Conservation (phyloP, 2,113 vertebrate species). For the Egretta garzetta region DNA sequence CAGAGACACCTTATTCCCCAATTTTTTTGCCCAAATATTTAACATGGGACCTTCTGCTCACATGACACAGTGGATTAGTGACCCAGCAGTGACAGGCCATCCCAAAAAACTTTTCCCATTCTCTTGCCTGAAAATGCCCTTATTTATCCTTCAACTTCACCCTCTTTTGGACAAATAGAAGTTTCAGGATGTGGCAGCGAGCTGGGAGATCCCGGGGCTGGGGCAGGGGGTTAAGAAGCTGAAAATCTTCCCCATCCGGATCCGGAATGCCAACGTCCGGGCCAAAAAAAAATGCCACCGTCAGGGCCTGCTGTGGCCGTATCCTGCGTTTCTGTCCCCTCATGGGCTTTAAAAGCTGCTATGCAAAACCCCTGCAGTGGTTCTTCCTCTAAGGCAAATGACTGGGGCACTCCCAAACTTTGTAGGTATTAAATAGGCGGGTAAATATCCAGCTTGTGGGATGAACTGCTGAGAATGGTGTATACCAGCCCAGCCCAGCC, state of each 20-base stretch:
- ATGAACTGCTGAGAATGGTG: background rate
- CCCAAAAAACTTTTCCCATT: background rate
- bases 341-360: background rate
- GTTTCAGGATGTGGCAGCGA: background rate
- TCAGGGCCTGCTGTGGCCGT: fast-evolving
- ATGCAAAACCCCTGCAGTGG: background rate
- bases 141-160: background rate
- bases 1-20: background rate
- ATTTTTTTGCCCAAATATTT: background rate
- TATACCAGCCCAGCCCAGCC: background rate
- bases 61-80: background rate
- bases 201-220: fast-evolving
- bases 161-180: background rate
- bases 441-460: background rate
- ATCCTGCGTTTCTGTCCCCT: background rate
- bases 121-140: background rate
- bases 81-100: background rate
- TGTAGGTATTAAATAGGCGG: background rate
- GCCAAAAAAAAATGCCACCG: background rate
- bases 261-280: background rate
- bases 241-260: background rate
- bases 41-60: background rate
- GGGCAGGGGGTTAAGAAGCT: background rate
- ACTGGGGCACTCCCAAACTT: background rate
- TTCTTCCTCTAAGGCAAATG: background rate